These are phyloP conservation scores for Mionectes olivaceus DNA, from an alignment of 2,797 vertebrate species.

Conservation along the genomic window DNA sequence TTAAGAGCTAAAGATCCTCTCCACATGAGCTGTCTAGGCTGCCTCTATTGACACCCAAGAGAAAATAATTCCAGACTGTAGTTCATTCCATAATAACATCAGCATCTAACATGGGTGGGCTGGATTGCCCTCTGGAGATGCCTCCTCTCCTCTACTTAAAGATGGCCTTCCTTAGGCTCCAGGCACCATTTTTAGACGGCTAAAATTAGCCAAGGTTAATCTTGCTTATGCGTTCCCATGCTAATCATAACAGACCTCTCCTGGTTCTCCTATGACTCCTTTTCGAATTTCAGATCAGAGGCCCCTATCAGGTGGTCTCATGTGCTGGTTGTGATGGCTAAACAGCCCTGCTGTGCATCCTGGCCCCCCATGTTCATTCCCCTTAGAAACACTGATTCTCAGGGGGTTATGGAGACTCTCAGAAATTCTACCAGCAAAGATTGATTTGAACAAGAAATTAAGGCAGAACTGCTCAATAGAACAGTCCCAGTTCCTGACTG, in stretches of 20 bases:
- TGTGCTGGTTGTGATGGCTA: neutral
- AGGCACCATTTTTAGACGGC: neutral
- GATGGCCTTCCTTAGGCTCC: neutral
- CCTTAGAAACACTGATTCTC: neutral
- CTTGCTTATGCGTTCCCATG: neutral
- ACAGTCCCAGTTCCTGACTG: rapidly evolving
- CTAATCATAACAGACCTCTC: neutral
- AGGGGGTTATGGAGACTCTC: neutral
- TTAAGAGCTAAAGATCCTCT: neutral
- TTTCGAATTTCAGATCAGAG: neutral
- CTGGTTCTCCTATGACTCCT: neutral
- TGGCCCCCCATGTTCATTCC: neutral
- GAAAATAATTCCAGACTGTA: neutral
- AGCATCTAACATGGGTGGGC: neutral
- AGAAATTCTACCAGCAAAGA: neutral
- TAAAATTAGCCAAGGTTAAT: slow-evolving; percentile 30
- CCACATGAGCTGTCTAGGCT: neutral
- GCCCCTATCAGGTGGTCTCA: neutral
- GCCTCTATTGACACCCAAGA: neutral
- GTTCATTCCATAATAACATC: neutral
- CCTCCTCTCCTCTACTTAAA: neutral
- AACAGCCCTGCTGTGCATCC: neutral
- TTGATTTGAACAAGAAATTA: neutral
- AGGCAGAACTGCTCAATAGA: neutral
- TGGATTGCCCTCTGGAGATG: neutral